A percentile compares a stretch with the other conserved stretches of the same genome.
phyloP scores from a whole-genome alignment of 2,888 invertebrate genomes.

The Clepsis dumicolana region DNA sequence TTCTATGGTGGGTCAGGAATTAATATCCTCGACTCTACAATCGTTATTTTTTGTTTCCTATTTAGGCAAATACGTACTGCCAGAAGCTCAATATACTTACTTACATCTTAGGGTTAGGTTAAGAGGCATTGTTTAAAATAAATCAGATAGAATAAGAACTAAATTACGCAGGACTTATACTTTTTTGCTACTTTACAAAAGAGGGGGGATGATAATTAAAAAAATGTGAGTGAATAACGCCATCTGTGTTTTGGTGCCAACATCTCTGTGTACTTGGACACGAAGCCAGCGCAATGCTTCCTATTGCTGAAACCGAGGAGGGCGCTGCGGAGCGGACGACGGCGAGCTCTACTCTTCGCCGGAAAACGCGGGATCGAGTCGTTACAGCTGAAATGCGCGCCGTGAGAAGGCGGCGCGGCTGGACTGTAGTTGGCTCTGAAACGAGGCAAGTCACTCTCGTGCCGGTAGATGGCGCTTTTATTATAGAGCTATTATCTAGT shows the following conservation, averaged over 20 bases:
- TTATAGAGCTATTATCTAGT: not conserved
- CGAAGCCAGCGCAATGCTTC: conserved; percentile 63
- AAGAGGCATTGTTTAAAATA: not conserved
- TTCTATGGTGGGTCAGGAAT: too few relatives aligned
- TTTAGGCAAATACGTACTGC: too few relatives aligned
- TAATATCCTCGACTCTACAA: too few relatives aligned
- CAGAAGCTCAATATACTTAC: too few relatives aligned
- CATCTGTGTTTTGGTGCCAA: conserved; percentile 55
- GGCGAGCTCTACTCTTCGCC: conserved; percentile 66
- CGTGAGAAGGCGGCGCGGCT: conserved; percentile 88
- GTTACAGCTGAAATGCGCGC: conserved; percentile 80
- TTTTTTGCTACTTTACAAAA: conserved; percentile 35
- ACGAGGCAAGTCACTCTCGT: conserved; percentile 84
- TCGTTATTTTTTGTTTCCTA: too few relatives aligned
- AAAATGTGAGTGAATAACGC: conserved; percentile 50
- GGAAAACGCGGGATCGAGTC: conserved; percentile 75
- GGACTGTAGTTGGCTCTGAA: conserved; percentile 92
- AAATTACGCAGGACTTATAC: not conserved
- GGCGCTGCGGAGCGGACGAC: conserved; percentile 67
- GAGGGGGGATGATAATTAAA: not conserved
- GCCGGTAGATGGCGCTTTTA: conserved; percentile 68
- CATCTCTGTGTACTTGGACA: conserved; percentile 48
- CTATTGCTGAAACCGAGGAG: conserved; percentile 77
- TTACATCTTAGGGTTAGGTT: too few relatives aligned
- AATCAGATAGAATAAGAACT: not conserved